A percentile compares a stretch with the other conserved stretches of the same genome.
phyloP scores from a whole-genome alignment of 1,140 invertebrate species.

The Ooceraea biroi region DNA sequence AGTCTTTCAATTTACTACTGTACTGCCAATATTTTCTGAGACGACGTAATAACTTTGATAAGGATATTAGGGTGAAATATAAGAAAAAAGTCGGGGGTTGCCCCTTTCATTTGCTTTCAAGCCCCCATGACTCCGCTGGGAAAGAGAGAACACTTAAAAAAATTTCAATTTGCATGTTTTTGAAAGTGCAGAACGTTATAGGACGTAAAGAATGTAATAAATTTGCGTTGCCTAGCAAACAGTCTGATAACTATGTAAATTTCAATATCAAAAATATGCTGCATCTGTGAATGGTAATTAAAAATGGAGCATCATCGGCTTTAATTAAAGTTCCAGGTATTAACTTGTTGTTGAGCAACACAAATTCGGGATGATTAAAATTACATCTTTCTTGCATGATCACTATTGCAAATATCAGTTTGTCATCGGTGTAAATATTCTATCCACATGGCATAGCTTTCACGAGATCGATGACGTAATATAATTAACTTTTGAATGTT shows the following conservation, averaged over 20 bases:
- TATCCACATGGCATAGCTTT: neutral
- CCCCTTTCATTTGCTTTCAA: constrained; percentile 41
- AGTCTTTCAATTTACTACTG: constrained; percentile 82
- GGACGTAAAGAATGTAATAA: neutral
- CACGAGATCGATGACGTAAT: constrained; percentile 32
- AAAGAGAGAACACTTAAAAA: neutral
- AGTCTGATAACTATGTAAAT: constrained; percentile 36
- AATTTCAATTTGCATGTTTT: neutral
- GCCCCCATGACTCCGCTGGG: neutral
- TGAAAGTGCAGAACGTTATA: neutral
- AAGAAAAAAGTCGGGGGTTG: neutral
- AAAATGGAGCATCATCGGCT: neutral
- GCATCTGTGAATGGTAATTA: neutral
- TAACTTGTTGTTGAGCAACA: neutral
- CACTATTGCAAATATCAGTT: constrained; percentile 17
- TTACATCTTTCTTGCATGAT: constrained; percentile 34
- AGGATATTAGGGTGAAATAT: constrained; percentile 51
- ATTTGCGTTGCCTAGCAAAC: constrained; percentile 5
- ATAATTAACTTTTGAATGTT: constrained; percentile 22
- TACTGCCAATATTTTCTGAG: constrained; percentile 82
- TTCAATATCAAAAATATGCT: neutral
- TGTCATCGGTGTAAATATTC: neutral
- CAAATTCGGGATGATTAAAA: neutral
- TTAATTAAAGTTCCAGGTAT: neutral
- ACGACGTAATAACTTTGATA: constrained; percentile 72